Percentiles rank a stretch among this genome's conserved stretches.
These are phyloP conservation scores for Sinella curviseta DNA, from an alignment of 1,140 invertebrate genomes.

Conservation along the genomic window DNA sequence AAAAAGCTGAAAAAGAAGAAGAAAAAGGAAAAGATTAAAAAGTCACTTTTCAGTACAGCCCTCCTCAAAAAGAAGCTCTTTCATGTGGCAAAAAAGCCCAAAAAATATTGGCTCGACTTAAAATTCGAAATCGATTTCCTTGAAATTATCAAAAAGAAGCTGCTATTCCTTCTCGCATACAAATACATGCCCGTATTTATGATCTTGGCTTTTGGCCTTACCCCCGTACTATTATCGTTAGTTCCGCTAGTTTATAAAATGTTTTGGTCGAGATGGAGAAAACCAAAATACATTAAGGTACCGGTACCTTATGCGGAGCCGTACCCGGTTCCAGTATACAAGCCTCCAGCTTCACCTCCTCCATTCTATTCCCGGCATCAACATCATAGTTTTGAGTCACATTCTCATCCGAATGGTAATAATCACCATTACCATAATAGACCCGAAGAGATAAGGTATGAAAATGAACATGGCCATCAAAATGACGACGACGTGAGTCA, in stretches of 20 bases:
- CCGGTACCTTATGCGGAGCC: neutral
- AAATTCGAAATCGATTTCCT: constrained; percentile 15
- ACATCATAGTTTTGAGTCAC: neutral
- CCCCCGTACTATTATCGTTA: constrained; percentile 19
- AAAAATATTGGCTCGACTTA: constrained; percentile 13
- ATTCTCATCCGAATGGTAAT: neutral
- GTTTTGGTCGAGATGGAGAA: neutral
- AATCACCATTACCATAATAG: neutral
- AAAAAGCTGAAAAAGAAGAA: constrained; percentile 16
- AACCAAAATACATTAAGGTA: constrained; percentile 10
- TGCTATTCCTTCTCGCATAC: constrained; percentile 10
- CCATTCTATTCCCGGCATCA: neutral
- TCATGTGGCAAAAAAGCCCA: neutral
- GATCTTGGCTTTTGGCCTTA: constrained; percentile 12
- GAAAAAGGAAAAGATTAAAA: neutral
- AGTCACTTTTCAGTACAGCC: neutral
- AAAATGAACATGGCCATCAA: neutral
- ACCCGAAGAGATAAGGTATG: neutral
- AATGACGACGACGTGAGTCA: neutral
- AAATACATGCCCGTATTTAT: constrained; percentile 31
- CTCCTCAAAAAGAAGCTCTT: neutral
- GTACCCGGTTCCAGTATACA: neutral
- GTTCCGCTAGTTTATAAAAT: constrained; percentile 15
- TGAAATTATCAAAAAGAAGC: constrained; percentile 24
- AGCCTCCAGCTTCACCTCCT: neutral